Evolutionary conservation across 2,797 vertebrate genomes (phyloP).

Genomic region (Channallabes apus): DNA sequence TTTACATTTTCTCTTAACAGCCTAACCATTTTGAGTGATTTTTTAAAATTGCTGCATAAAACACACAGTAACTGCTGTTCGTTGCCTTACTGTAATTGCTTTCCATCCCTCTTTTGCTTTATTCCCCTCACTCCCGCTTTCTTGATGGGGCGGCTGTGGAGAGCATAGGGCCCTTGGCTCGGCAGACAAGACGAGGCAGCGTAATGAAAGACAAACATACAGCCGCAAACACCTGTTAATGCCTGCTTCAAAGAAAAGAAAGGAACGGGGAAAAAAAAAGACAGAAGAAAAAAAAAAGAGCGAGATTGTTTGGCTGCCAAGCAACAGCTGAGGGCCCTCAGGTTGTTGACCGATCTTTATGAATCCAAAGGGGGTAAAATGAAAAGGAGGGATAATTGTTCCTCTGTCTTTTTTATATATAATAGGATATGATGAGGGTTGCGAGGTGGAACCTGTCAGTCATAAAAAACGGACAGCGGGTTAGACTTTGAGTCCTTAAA

Average conservation of each 20-base stretch:
- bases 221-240: slow-evolving; percentile 84
- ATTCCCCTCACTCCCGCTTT: slow-evolving; percentile 67
- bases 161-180: slow-evolving; percentile 76
- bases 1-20: slow-evolving; percentile 49
- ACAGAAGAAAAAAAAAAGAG: slow-evolving; percentile 69
- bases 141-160: slow-evolving; percentile 75
- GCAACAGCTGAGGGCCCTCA: slow-evolving; percentile 79
- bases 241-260: slow-evolving; percentile 80
- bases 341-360: slow-evolving; percentile 85
- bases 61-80: slow-evolving; percentile 71
- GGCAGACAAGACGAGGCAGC: slow-evolving; percentile 77
- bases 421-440: slow-evolving; percentile 76
- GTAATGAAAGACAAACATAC: slow-evolving; percentile 80
- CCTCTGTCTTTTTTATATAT: slow-evolving; percentile 72
- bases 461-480: slow-evolving; percentile 35
- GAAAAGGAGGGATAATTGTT: slow-evolving; percentile 80
- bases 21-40: slow-evolving; percentile 56
- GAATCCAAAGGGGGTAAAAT: slow-evolving; percentile 72
- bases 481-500: slow-evolving; percentile 23
- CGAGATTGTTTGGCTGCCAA: slow-evolving; percentile 80
- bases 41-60: slow-evolving; percentile 66
- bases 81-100: slow-evolving; percentile 69
- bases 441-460: slow-evolving; percentile 66
- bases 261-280: slow-evolving; percentile 57
- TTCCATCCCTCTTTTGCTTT: slow-evolving; percentile 56